A percentile compares a stretch with the other conserved stretches of the same genome.
Conservation (phyloP, 2,113 vertebrate genomes). For the Bos javanicus region DNA sequence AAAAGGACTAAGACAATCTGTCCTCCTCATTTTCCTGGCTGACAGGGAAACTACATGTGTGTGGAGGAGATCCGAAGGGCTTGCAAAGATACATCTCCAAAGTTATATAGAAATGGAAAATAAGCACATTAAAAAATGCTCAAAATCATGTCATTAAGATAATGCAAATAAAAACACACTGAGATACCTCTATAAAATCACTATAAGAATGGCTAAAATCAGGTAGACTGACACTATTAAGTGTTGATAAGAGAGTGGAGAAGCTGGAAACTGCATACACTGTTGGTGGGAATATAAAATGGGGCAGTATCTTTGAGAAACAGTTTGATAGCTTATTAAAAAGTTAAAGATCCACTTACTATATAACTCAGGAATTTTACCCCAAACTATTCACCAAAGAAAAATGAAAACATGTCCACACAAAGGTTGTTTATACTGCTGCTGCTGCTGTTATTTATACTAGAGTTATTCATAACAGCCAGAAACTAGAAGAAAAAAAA, state of each 20-base stretch:
- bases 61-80: background rate
- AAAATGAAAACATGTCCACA: background rate
- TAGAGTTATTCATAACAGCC: background rate
- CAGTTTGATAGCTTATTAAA: background rate
- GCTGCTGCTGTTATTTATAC: background rate
- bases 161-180: background rate
- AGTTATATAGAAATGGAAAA: background rate
- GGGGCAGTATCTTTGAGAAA: background rate
- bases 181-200: background rate
- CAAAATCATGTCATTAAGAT: background rate
- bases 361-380: background rate
- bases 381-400: background rate
- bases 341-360: background rate
- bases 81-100: background rate
- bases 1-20: background rate
- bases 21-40: background rate
- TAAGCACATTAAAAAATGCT: background rate
- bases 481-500: background rate
- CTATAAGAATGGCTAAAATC: background rate
- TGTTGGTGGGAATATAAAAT: background rate
- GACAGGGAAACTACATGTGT: background rate
- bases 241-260: background rate
- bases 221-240: background rate
- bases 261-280: background rate
- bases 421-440: background rate